Base-by-base conservation (phyloP, 2,113 vertebrate genomes). In the Cygnus atratus region DNA sequence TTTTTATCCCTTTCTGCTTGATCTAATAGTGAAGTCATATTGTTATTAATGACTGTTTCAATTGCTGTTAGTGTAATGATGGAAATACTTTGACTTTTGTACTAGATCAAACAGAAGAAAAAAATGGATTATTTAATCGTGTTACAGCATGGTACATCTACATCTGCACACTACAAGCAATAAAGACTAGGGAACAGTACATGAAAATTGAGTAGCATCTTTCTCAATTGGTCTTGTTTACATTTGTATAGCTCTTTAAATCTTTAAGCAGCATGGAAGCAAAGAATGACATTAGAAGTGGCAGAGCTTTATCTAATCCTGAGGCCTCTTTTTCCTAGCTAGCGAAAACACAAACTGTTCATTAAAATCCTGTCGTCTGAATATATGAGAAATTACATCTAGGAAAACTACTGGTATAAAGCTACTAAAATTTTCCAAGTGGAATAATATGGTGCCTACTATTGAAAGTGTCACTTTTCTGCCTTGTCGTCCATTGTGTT, bases 391-490 rank as follows among this genome's bases (percentile, higher is more conserved):
- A 63, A 5, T 66, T 84, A 31, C 1, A 72, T 61, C 16, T 52
- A 58, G 3, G 0, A 84, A 76, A 88, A 52, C 12, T 28, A 25
- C 77, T 84, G 66, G 18, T 74, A 52, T 80, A 79, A 76, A 87
- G 14, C 43, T 77, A 28, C 35, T 75, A 63, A 67, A 48, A 2
- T 10, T 55, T 81, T 84, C 57, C n/a, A 83, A 50, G 41, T 91
- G 61, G 33, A 93, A 57, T 76, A 81, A 70, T 91, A 94, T 65
- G 97, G 97, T 97, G 96, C 98, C 98, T 98, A 21, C 95, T 97
- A 98, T 93, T 98, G 98, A 98, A 98, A 98, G 98, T 97, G 80
- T 96, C 72, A 84, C 66, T 97, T 96, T 95, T 95, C 97, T 97
- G 96, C 97, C 92, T 96, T 96, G 95, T 97, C 93, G 91, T 96